phyloP scores from a whole-genome alignment of 1,140 invertebrate genomes.

The Ceratina australensis region DNA sequence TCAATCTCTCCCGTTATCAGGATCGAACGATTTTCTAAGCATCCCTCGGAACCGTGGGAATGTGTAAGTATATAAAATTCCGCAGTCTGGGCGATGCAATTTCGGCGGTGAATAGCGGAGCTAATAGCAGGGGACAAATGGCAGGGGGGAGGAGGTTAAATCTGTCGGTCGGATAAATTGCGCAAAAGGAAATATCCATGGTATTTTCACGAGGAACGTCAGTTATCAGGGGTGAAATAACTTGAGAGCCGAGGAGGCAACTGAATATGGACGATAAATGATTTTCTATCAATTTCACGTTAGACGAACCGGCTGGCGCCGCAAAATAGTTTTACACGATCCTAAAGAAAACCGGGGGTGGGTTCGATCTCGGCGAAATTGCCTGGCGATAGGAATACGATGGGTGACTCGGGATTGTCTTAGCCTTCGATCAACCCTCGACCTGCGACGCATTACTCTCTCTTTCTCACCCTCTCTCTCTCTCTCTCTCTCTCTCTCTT shows the following conservation, averaged over 20 bases:
- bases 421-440: slow-evolving; percentile 34
- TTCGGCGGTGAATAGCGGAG: too few species aligned
- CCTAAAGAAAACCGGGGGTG: slow-evolving; percentile 12
- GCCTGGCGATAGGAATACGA: slow-evolving; percentile 19
- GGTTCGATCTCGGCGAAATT: slow-evolving; percentile 58
- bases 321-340: slow-evolving; percentile 52
- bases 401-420: slow-evolving; percentile 46
- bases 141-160: too few species aligned
- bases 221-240: not conserved
- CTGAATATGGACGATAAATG: slow-evolving; percentile 24
- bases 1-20: too few species aligned
- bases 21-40: not conserved
- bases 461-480: not conserved
- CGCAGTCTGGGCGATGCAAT: too few species aligned
- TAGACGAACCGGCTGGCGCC: slow-evolving; percentile 2
- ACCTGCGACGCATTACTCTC: slow-evolving; percentile 1
- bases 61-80: too few species aligned
- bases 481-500: not conserved
- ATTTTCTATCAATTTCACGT: slow-evolving; percentile 52
- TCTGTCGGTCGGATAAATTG: too few species aligned
- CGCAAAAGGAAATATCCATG: not conserved
- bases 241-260: not conserved
- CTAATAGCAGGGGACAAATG: too few species aligned
- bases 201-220: not conserved
- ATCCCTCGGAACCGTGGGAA: too few species aligned